Evolutionary conservation across 2,797 vertebrate species (phyloP), one percentile per base, ranked within the genome.

Genomic region (Dromococcyx pavoninus): DNA sequence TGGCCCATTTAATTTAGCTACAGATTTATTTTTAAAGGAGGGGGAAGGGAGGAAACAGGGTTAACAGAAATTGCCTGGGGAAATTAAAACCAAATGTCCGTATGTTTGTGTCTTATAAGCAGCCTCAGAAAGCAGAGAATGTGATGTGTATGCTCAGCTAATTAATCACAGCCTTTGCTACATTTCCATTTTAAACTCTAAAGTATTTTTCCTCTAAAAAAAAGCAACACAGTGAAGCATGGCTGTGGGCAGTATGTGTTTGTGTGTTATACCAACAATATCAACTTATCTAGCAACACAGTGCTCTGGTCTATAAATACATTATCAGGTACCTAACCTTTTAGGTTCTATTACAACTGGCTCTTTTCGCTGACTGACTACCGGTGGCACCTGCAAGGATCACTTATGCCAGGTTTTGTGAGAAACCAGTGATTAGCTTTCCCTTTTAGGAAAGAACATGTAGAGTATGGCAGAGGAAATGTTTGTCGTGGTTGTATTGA

Each of bases 1-100:
- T 96, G 94, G 91, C 80, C 86, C 85, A 85, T 96, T 97, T 93
- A 96, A 95, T 95, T 97, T 95, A 94, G 60, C 78, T 86, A 41
- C 88, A 86, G 70, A 75, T 95, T 92, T 95, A 77, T 80, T 88
- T 88, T 92, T 89, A 83, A 91, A 96, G 85, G 76, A 94, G 89
- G 81, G 57, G 78, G 82, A 39, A 91, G 90, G 88, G 86, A 86
- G 66, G 80, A 88, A 94, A 86, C 74, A 70, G 93, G 70, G 94
- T 84, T 95, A 95, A 95, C 56, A 76, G 46, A 85, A 96, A 85
- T 74, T 93, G 84, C 76, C 89, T 89, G 81, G 86, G 93, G 95
- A 94, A 92, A 91, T 85, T 95, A 72, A 94, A 96, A 67, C 76
- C 86, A 76, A 90, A 91, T 65, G 71, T 91, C 84, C 41, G 8